A percentile compares a stretch with the other conserved stretches of the same genome.
These are phyloP conservation scores for Acanthopleura granulata DNA, from an alignment of 2,888 invertebrate genomes.

Conservation along the genomic window DNA sequence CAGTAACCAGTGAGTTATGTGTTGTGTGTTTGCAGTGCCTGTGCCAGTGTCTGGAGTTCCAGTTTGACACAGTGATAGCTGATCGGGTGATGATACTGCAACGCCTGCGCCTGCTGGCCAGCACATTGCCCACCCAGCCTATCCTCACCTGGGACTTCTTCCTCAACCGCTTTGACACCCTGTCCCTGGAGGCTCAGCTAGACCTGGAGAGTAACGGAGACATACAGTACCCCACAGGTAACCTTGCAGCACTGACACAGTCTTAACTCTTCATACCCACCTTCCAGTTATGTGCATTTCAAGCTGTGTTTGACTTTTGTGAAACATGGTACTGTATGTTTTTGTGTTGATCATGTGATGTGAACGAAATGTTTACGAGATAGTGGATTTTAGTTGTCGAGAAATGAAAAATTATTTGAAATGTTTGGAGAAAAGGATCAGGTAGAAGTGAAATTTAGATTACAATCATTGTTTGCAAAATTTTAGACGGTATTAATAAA, in stretches of 20 bases:
- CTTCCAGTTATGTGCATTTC: too few relatives aligned
- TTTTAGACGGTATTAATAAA: too few relatives aligned
- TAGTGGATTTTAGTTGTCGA: too few relatives aligned
- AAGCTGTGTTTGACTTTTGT: too few relatives aligned
- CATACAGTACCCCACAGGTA: constrained; percentile 85
- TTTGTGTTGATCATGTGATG: too few relatives aligned
- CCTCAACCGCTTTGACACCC: constrained; percentile 92
- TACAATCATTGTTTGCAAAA: too few relatives aligned
- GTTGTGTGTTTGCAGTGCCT: constrained; percentile 73
- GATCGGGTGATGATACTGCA: constrained; percentile 97
- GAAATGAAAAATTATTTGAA: too few relatives aligned
- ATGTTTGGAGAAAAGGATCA: too few relatives aligned
- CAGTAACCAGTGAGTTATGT: neutral
- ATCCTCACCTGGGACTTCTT: constrained; percentile 98
- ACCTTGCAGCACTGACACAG: neutral
- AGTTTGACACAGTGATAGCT: constrained; percentile 96
- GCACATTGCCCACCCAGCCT: constrained; percentile 88
- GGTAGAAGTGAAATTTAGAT: too few relatives aligned
- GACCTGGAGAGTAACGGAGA: constrained; percentile 80
- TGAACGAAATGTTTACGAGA: too few relatives aligned
- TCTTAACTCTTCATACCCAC: too few relatives aligned
- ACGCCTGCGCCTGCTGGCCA: constrained; percentile 93
- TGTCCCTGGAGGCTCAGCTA: constrained; percentile 96
- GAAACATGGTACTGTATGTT: too few relatives aligned
- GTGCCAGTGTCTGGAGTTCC: constrained; percentile 94